Base-by-base conservation (phyloP, 2,888 invertebrate genomes). In the Campoplex capitator region DNA sequence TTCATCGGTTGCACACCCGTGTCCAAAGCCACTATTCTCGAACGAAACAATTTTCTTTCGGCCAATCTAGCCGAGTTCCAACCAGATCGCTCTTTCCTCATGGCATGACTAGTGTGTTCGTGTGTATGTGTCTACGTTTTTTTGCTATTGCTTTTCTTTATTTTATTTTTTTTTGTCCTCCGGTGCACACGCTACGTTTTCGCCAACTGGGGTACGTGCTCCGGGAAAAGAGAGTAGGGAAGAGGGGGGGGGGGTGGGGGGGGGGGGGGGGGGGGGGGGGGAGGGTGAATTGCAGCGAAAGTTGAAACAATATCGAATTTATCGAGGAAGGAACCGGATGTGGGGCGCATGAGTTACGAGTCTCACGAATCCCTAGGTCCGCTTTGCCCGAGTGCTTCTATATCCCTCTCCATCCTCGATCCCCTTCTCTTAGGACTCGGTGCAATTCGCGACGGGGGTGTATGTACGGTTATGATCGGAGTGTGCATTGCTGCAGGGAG, bases 261-360 rank as follows among this genome's bases (percentile, higher is more conserved):
- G 85, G 88, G n/a, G n/a, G 6, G 38, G 38, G 38, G 38, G 23
- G 23, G 23, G 23, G 23, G 6, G 1, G 38, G 1, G 38, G 76
- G 71, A 78, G 70, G 85, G 88, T 92, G 92, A 93, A 93, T 92
- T 91, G 91, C 91, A 91, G 89, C 90, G 90, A 93, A 93, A 94
- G 93, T 94, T 94, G 92, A 93, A 94, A 94, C 94, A 94, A 94
- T 94, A 94, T 94, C 93, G 92, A 93, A 94, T 94, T 94, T 94
- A 94, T 94, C 91, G 94, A 90, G 67, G 84, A 86, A 89, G 88
- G 89, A 86, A 89, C 89, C 90, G 90, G 90, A 90, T 88, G 90
- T 85, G 88, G 88, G 85, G 85, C 87, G 84, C 84, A 82, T 90
- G 90, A 90, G 88, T 90, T 90, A 90, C 90, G 89, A 89, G 82